phyloP scores from a whole-genome alignment of 2,797 vertebrate genomes.

The Ataeniobius toweri region DNA sequence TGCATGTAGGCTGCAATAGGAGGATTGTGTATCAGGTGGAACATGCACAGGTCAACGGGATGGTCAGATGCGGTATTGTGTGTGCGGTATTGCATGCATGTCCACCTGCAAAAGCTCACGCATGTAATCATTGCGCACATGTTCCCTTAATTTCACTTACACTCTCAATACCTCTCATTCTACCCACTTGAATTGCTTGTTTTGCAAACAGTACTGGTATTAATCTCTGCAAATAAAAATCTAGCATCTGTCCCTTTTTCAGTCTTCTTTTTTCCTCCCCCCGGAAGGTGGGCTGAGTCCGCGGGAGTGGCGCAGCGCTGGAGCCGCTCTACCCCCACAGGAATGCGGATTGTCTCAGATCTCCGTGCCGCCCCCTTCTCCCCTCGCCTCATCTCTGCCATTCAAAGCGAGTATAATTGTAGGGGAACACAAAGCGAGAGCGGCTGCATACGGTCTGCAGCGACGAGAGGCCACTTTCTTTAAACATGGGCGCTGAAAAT shows the following conservation, averaged over 20 bases:
- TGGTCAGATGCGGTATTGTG: conserved; percentile 52
- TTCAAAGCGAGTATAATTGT: conserved; percentile 84
- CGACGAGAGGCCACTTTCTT: conserved; percentile 55
- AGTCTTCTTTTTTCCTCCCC: conserved; percentile 33
- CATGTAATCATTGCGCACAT: neutral
- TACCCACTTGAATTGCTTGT: neutral
- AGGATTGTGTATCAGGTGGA: conserved; percentile 61
- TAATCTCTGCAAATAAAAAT: conserved; percentile 60
- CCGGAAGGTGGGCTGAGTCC: conserved; percentile 79
- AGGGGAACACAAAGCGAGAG: conserved; percentile 78
- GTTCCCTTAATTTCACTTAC: neutral
- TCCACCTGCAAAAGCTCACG: neutral
- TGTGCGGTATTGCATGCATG: conserved; percentile 12
- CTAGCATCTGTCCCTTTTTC: neutral
- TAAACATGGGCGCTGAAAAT: conserved; percentile 52
- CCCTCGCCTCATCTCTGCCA: conserved; percentile 82
- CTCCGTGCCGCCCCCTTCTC: conserved; percentile 83
- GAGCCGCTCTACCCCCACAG: conserved; percentile 95
- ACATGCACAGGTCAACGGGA: conserved; percentile 55
- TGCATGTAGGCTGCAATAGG: conserved; percentile 31
- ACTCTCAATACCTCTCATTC: neutral
- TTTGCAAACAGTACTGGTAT: conserved; percentile 46
- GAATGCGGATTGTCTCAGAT: conserved; percentile 92
- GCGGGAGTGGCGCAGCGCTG: conserved; percentile 86
- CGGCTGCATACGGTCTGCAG: conserved; percentile 78